Evolutionary conservation across 2,113 vertebrate species (phyloP).

Genomic region (Gnathonemus longibarbis): DNA sequence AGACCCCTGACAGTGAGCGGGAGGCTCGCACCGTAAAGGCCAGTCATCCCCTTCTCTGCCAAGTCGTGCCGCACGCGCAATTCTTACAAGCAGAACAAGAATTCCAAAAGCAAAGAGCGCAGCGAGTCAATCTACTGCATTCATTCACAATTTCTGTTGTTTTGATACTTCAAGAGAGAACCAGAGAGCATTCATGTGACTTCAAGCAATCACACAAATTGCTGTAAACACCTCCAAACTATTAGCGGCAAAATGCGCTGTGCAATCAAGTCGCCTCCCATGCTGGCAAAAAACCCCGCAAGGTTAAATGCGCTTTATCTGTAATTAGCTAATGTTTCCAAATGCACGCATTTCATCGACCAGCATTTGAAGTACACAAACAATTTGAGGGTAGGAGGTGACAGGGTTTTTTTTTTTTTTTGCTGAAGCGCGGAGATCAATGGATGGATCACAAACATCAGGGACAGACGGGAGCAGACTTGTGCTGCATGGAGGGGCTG

Average conservation of each 20-base stretch:
- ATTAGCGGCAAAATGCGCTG: neutral
- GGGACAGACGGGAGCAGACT: neutral
- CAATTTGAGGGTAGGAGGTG: neutral
- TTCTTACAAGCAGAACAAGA: neutral
- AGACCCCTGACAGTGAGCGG: neutral
- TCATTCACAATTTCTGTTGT: neutral
- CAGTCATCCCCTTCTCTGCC: neutral
- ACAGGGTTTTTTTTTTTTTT: neutral
- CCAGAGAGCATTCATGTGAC: neutral
- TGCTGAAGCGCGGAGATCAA: neutral
- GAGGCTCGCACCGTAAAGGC: neutral
- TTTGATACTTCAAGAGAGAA: neutral
- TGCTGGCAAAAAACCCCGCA: neutral
- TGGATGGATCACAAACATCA: neutral
- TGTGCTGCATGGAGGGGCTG: neutral
- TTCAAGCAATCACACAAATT: neutral
- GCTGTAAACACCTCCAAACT: neutral
- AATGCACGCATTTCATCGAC: neutral
- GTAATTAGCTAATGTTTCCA: conserved; percentile 10
- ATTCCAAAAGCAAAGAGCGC: neutral
- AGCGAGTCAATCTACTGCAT: neutral
- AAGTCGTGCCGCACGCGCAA: neutral
- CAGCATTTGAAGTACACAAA: neutral
- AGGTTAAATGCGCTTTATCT: neutral
- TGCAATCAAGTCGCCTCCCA: neutral